Conservation (phyloP, 2,797 vertebrate genomes). For the Phyllotis vaccarum region DNA sequence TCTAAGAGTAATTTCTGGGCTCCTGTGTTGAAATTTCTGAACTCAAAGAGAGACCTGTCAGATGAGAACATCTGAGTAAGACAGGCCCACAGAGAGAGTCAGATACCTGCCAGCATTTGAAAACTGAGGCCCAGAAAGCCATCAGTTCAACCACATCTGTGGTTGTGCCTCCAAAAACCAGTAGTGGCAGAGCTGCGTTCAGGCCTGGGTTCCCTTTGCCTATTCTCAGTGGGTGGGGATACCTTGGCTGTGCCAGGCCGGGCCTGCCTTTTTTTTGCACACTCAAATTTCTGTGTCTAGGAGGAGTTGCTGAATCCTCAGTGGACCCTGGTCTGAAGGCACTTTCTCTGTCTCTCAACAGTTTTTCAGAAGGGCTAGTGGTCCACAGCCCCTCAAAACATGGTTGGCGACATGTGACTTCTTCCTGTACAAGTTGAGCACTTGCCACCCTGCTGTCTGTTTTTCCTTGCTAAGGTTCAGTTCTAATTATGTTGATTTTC, state of each 20-base stretch:
- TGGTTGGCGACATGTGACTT: constrained; percentile 78
- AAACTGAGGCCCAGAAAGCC: not conserved
- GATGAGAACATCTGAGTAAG: constrained; percentile 13
- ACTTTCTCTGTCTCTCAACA: not conserved
- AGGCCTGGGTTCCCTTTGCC: not conserved
- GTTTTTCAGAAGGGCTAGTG: constrained; percentile 67
- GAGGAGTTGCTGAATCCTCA: not conserved
- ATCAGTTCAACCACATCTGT: fast-evolving
- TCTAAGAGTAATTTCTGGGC: constrained; percentile 1
- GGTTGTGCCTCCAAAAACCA: not conserved
- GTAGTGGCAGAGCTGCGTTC: not conserved
- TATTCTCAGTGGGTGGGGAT: not conserved
- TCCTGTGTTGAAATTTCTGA: constrained; percentile 65
- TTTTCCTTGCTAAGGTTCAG: constrained; percentile 94
- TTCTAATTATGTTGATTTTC: constrained; percentile 99
- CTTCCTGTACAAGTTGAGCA: constrained; percentile 80
- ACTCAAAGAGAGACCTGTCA: not conserved
- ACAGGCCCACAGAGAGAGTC: not conserved
- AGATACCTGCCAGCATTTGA: not conserved
- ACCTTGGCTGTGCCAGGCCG: fast-evolving
- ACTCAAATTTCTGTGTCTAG: not conserved
- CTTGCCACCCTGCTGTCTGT: constrained; percentile 90
- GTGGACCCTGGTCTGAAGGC: not conserved
- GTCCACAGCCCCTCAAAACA: constrained; percentile 32
- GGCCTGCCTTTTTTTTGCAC: not conserved